phyloP scores from a whole-genome alignment of 2,113 vertebrate genomes.

The Apus apus region DNA sequence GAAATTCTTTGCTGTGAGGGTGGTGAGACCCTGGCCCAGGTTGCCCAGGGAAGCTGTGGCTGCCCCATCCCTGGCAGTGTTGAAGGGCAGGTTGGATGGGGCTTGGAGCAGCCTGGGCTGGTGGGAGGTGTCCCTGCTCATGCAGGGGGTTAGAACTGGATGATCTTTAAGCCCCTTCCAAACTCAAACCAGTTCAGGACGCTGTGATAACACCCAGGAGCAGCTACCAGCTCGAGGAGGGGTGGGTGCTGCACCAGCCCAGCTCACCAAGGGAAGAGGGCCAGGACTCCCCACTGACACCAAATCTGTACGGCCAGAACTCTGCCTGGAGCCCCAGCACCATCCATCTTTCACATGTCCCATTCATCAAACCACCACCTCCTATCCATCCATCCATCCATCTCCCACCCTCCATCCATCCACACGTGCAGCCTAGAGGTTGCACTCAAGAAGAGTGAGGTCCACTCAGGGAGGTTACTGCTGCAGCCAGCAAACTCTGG shows the following conservation, averaged over 20 bases:
- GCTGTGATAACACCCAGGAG: background rate
- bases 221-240: background rate
- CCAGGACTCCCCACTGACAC: accelerated
- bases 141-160: too few species aligned
- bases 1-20: too few species aligned
- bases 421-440: background rate
- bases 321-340: background rate
- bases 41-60: too few species aligned
- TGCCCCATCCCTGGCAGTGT: too few species aligned
- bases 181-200: too few species aligned
- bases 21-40: too few species aligned
- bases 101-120: too few species aligned
- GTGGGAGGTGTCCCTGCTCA: too few species aligned
- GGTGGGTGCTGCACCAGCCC: background rate
- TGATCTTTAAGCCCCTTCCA: too few species aligned
- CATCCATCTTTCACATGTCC: background rate
- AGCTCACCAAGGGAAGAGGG: background rate
- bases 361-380: background rate
- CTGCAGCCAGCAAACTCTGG: background rate
- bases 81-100: too few species aligned
- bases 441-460: background rate
- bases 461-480: background rate
- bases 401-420: background rate
- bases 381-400: background rate
- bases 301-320: accelerated